Evolutionary conservation across 2,113 vertebrate genomes (phyloP).

Genomic region (Danio rerio): GRCz12tu NC_133187.1:22512001-22512500

Average conservation of each 20-base stretch:
- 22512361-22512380: too few species aligned
- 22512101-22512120: background rate
- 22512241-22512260: too few species aligned
- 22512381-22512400: background rate
- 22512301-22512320: too few species aligned
- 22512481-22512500: background rate
- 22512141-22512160: too few species aligned
- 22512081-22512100: background rate
- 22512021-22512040: constrained; percentile 14
- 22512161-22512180: background rate
- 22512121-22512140: background rate
- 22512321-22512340: too few species aligned
- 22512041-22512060: background rate
- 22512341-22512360: too few species aligned
- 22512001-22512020: background rate
- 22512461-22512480: background rate
- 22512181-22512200: too few species aligned
- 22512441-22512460: background rate
- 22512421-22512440: background rate
- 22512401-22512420: background rate
- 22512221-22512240: too few species aligned
- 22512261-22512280: too few species aligned
- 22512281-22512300: too few species aligned
- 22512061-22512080: background rate
- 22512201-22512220: too few species aligned